phyloP scores from a whole-genome alignment of 2,797 vertebrate species.

The Garrulus glandarius region DNA sequence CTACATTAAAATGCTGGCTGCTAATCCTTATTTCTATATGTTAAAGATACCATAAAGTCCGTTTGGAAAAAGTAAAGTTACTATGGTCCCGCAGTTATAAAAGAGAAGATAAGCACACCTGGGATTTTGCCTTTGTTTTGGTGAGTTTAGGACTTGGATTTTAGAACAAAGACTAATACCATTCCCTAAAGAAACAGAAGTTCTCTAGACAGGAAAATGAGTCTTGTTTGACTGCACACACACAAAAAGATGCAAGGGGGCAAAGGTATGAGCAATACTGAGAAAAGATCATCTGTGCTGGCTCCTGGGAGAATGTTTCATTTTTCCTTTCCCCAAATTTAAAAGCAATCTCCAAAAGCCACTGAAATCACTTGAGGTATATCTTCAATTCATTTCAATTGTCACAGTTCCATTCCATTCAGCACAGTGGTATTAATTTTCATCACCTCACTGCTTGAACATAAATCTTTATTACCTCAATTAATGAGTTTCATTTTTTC shows the following conservation, averaged over 20 bases:
- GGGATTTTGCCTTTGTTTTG: background rate
- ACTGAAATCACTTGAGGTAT: background rate
- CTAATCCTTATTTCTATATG: background rate
- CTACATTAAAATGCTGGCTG: background rate
- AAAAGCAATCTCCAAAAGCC: background rate
- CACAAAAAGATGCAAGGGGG: background rate
- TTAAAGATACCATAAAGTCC: background rate
- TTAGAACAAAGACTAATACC: background rate
- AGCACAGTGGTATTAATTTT: constrained; percentile 10
- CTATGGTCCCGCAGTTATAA: background rate
- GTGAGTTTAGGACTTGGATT: background rate
- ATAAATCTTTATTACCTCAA: constrained; percentile 35
- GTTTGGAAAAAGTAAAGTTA: background rate
- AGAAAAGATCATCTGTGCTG: background rate
- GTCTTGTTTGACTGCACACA: background rate
- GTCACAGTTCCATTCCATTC: background rate
- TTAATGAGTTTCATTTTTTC: constrained; percentile 24
- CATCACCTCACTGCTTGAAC: background rate
- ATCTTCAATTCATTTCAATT: constrained; percentile 2
- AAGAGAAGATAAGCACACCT: background rate
- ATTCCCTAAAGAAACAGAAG: background rate
- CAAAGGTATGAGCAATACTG: background rate
- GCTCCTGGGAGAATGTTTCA: background rate
- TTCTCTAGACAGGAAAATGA: background rate
- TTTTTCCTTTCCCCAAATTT: background rate